phyloP scores from a whole-genome alignment of 2,888 invertebrate species.

The Sussaba pulchella region DNA sequence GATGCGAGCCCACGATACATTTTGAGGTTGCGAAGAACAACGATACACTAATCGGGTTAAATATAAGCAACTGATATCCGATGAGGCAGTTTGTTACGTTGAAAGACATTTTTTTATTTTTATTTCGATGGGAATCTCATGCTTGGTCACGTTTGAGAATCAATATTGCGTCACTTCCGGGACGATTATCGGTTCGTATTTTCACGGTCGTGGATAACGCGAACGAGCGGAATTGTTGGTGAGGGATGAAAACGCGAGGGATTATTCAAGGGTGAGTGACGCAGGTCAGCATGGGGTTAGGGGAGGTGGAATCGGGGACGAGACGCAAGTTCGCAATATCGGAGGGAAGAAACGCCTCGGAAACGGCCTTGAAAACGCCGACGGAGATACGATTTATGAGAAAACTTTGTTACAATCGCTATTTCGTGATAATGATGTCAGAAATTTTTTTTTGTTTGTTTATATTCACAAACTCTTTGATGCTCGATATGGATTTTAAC shows the following conservation, averaged over 20 bases:
- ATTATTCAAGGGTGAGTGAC: not conserved
- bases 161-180: constrained; percentile 33
- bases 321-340: constrained; percentile 2
- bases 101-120: no score
- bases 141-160: not conserved
- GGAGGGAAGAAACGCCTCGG: not conserved
- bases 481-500: no score
- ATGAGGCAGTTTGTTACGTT: no score
- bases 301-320: not conserved
- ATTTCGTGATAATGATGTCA: not conserved
- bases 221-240: not conserved
- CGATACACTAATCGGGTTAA: no score
- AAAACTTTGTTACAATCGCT: not conserved
- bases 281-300: not conserved
- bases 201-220: not conserved
- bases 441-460: no score
- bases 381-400: not conserved
- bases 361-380: not conserved
- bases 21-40: no score
- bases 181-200: not conserved
- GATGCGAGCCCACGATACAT: no score
- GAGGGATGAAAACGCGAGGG: not conserved
- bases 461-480: no score
- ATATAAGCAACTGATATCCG: no score
- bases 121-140: constrained; percentile 9